Evolutionary conservation across 2,888 invertebrate genomes (phyloP).

Genomic region (Therioaphis trifolii): DNA sequence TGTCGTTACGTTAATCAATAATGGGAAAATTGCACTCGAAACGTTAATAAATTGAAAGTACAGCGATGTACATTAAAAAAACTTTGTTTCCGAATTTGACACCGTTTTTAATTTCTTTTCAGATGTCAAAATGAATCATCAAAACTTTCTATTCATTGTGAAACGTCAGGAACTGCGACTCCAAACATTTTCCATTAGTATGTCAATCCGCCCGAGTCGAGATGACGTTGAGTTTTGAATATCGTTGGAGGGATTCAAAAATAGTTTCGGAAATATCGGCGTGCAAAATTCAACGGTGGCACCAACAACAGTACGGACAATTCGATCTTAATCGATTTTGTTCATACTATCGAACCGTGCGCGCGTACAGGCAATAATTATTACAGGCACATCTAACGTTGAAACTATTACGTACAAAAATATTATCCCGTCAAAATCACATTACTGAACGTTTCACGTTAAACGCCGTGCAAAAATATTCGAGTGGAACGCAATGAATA

Average conservation of each 20-base stretch:
- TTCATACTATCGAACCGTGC: background rate
- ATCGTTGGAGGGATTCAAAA: conserved; percentile 1
- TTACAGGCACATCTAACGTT: too few species aligned
- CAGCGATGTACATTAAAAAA: background rate
- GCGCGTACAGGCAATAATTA: too few species aligned
- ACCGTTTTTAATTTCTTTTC: conserved; percentile 39
- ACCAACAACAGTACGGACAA: background rate
- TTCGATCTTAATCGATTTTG: background rate
- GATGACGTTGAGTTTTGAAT: conserved; percentile 17
- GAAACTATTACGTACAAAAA: too few species aligned
- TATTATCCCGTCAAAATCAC: too few species aligned
- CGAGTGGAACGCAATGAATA: background rate
- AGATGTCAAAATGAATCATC: conserved; percentile 39
- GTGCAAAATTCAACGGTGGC: background rate
- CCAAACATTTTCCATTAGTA: conserved; percentile 50
- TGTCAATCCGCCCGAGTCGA: conserved; percentile 14
- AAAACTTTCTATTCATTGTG: conserved; percentile 44
- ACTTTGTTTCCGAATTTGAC: conserved; percentile 27
- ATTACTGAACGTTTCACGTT: too few species aligned
- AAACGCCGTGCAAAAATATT: background rate
- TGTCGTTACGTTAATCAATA: background rate
- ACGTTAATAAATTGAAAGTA: background rate
- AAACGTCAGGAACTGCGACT: conserved; percentile 29
- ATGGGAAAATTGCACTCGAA: background rate
- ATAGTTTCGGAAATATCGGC: background rate